A percentile compares a stretch with the other conserved stretches of the same genome.
phyloP scores from a whole-genome alignment of 2,888 invertebrate genomes.

The Pterostichus niger region DNA sequence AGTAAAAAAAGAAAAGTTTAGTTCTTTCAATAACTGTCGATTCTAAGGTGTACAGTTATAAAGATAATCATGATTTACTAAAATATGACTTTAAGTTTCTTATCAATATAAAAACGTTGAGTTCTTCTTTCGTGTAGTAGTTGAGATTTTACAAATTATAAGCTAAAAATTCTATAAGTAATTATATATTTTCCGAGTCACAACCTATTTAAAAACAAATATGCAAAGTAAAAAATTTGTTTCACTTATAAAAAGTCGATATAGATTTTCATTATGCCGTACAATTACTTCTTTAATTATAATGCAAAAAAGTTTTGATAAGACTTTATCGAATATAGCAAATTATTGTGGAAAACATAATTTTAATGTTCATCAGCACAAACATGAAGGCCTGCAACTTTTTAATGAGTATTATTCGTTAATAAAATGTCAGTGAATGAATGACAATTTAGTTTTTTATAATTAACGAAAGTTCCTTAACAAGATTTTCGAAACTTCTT shows the following conservation, averaged over 20 bases:
- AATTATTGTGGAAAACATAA: conserved; percentile 24
- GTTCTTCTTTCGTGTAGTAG: no score
- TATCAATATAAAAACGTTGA: no score
- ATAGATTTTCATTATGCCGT: conserved; percentile 28
- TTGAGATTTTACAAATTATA: no score
- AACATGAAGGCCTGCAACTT: neutral
- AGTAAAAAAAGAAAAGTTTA: no score
- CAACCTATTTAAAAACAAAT: conserved; percentile 24
- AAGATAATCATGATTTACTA: no score
- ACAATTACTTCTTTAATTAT: conserved; percentile 39
- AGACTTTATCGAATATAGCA: conserved; percentile 13
- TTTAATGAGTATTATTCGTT: conserved; percentile 32
- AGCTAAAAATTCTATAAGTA: no score
- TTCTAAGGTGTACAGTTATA: no score
- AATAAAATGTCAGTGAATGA: conserved; percentile 24
- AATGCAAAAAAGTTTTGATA: conserved; percentile 30
- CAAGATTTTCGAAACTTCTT: conserved; percentile 19
- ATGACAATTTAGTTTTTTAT: conserved; percentile 24
- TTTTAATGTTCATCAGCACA: neutral
- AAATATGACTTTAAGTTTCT: no score
- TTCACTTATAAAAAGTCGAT: conserved; percentile 17
- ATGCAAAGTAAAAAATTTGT: conserved; percentile 5
- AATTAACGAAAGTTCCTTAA: conserved; percentile 14
- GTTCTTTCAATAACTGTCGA: no score
- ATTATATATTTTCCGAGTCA: neutral